A percentile compares a stretch with the other conserved stretches of the same genome.
Conservation (phyloP, 2,797 vertebrate species). For the Enoplosus armatus region DNA sequence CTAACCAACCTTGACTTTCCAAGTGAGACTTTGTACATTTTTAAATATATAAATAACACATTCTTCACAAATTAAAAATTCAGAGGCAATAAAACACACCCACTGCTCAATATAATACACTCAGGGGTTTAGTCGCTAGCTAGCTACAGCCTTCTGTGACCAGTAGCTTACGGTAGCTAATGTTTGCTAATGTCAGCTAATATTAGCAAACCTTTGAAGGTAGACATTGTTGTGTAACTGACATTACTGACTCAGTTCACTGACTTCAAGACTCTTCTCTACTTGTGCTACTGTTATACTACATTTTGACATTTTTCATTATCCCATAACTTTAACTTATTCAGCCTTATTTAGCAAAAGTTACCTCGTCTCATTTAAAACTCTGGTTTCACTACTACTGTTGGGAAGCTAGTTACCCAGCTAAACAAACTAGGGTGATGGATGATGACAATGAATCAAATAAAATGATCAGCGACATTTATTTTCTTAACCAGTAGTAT, state of each 20-base stretch:
- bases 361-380: no score
- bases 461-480: background rate
- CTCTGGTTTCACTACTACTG: no score
- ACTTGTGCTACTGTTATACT: no score
- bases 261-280: no score
- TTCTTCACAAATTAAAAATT: background rate
- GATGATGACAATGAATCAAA: no score
- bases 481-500: background rate
- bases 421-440: no score
- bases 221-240: no score
- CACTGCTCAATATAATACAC: background rate
- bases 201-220: background rate
- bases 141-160: background rate
- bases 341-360: no score
- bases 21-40: background rate
- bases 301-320: no score
- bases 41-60: background rate
- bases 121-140: background rate
- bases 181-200: background rate
- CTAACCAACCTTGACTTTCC: background rate
- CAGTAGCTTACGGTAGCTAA: background rate
- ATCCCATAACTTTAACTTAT: no score
- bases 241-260: no score
- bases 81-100: background rate
- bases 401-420: background rate